Conservation (phyloP, 2,888 invertebrate species). For the Chloroclystis v-ata region DNA sequence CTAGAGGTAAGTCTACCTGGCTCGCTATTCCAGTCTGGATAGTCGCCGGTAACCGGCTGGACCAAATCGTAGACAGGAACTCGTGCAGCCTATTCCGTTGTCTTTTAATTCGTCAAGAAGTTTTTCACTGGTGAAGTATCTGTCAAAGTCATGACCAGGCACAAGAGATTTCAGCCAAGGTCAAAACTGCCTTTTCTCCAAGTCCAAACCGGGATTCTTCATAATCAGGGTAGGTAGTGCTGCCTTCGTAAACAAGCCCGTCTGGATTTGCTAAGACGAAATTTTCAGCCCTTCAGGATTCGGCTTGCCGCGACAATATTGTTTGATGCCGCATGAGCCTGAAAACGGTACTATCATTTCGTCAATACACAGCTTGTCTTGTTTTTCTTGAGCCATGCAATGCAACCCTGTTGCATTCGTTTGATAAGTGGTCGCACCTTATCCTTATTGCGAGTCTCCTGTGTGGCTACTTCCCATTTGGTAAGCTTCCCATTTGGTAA, state of each 20-base stretch:
- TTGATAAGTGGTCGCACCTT: background rate
- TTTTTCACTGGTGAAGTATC: background rate
- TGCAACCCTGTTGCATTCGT: background rate
- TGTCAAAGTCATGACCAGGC: background rate
- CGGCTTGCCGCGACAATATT: conserved; percentile 6
- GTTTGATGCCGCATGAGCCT: conserved; percentile 2
- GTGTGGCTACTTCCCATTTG: too few relatives aligned
- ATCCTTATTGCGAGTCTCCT: background rate
- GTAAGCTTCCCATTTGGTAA: too few relatives aligned
- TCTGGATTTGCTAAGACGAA: conserved; percentile 9
- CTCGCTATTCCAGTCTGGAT: too few relatives aligned
- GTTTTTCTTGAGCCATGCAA: background rate
- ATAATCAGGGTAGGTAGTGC: background rate
- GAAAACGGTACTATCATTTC: conserved; percentile 12
- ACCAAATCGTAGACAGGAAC: too few relatives aligned
- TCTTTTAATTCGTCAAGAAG: background rate
- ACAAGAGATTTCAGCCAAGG: background rate
- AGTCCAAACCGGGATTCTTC: background rate
- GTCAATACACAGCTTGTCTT: background rate
- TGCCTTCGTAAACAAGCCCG: background rate
- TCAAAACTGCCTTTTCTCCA: background rate
- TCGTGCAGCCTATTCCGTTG: background rate
- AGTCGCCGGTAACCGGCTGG: too few relatives aligned
- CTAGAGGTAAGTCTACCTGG: too few relatives aligned
- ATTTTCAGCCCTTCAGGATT: conserved; percentile 2